Conservation (phyloP, 2,888 invertebrate species). For the Mesochorus sp. region DNA sequence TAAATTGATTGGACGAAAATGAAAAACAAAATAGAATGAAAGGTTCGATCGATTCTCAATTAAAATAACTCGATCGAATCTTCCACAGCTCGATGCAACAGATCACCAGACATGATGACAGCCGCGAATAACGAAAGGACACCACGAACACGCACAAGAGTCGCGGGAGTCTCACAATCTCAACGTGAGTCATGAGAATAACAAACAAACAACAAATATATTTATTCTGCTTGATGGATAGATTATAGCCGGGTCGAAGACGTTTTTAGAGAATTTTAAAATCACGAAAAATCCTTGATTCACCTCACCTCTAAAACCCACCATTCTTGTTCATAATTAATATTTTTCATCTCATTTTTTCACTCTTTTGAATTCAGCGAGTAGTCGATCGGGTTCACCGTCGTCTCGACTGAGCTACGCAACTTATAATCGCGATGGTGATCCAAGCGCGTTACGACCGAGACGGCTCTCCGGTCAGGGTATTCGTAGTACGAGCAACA, state of each 20-base stretch:
- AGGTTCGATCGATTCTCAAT: slow-evolving; percentile 8
- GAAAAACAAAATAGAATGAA: no score
- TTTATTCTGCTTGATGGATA: not conserved
- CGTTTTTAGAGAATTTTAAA: not conserved
- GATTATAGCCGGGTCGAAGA: no score
- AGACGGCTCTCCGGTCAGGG: slow-evolving; percentile 86
- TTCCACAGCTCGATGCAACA: slow-evolving; percentile 87
- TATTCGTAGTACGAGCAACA: slow-evolving; percentile 78
- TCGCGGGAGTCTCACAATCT: slow-evolving; percentile 93
- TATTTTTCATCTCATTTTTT: not conserved
- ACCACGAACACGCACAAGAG: slow-evolving; percentile 85
- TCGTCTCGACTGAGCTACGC: slow-evolving; percentile 92
- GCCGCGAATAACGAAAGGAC: slow-evolving; percentile 86
- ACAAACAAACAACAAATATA: not conserved
- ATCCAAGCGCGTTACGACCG: slow-evolving; percentile 83
- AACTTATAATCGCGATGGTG: slow-evolving; percentile 85
- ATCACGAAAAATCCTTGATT: not conserved
- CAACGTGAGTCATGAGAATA: slow-evolving; percentile 88
- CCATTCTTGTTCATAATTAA: not conserved
- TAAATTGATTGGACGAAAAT: no score
- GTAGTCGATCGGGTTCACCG: slow-evolving; percentile 96
- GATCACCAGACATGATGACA: slow-evolving; percentile 84
- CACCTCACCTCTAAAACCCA: not conserved
- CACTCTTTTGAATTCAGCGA: slow-evolving; percentile 85
- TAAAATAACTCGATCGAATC: slow-evolving; percentile 1